Conservation (phyloP, 2,888 invertebrate species). For the Unio pictorum region DNA sequence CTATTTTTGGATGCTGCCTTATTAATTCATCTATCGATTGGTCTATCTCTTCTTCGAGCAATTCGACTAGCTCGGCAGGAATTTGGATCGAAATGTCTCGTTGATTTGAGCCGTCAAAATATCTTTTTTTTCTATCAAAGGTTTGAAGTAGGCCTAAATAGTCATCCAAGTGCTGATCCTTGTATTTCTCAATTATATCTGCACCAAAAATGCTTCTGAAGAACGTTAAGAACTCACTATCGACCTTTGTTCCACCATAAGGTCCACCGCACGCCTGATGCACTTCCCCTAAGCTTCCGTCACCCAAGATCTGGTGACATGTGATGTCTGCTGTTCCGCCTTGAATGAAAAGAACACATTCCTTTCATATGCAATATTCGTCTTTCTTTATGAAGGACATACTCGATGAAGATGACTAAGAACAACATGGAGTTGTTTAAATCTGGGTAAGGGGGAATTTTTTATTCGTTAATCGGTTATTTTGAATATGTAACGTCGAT, state of each 20-base stretch:
- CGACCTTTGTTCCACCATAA: conserved; percentile 1
- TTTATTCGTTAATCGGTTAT: too few relatives aligned
- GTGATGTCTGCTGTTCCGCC: conserved; percentile 3
- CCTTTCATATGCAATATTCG: too few relatives aligned
- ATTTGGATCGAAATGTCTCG: background rate
- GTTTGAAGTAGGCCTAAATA: background rate
- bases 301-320: background rate
- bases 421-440: too few relatives aligned
- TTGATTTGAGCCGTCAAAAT: background rate
- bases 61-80: background rate
- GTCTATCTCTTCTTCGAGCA: background rate
- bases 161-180: background rate
- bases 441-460: too few relatives aligned
- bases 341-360: background rate
- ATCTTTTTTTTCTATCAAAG: conserved; percentile 1
- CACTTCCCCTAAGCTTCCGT: background rate
- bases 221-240: background rate
- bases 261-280: background rate
- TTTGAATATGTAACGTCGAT: too few relatives aligned
- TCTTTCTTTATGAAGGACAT: too few relatives aligned
- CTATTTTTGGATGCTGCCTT: too few relatives aligned
- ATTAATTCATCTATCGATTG: background rate
- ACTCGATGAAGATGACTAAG: too few relatives aligned
- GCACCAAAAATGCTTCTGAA: conserved; percentile 1
- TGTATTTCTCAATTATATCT: background rate